These are phyloP conservation scores for Orthosia incerta DNA, from an alignment of 2,888 invertebrate genomes.

Conservation along the genomic window DNA sequence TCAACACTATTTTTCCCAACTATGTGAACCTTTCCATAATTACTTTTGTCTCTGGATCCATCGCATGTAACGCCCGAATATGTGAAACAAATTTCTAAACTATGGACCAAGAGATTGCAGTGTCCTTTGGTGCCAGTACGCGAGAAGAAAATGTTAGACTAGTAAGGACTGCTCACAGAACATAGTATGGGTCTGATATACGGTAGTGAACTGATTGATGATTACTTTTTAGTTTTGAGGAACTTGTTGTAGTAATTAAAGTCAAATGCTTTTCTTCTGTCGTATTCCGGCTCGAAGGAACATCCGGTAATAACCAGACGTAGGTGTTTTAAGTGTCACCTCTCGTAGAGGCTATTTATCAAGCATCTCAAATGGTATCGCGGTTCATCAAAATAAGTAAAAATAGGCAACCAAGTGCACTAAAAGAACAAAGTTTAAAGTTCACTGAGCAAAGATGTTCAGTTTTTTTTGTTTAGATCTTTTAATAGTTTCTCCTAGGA, in stretches of 20 bases:
- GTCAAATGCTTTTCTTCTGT: neutral
- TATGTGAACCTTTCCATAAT: neutral
- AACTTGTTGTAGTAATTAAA: neutral
- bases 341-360: neutral
- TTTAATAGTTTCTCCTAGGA: constrained; percentile 38
- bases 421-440: neutral
- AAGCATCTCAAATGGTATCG: neutral
- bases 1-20: neutral
- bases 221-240: neutral
- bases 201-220: neutral
- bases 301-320: neutral
- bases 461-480: constrained; percentile 16
- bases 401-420: neutral
- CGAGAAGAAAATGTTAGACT: neutral
- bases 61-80: no score
- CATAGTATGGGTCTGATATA: neutral
- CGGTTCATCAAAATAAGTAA: neutral
- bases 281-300: neutral
- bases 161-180: no score
- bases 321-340: neutral
- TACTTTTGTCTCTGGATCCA: neutral
- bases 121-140: neutral
- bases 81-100: neutral
- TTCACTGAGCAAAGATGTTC: constrained; percentile 1
- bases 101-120: neutral